Conservation (phyloP, 2,113 vertebrate species). For the Syngnathus scovelli region DNA sequence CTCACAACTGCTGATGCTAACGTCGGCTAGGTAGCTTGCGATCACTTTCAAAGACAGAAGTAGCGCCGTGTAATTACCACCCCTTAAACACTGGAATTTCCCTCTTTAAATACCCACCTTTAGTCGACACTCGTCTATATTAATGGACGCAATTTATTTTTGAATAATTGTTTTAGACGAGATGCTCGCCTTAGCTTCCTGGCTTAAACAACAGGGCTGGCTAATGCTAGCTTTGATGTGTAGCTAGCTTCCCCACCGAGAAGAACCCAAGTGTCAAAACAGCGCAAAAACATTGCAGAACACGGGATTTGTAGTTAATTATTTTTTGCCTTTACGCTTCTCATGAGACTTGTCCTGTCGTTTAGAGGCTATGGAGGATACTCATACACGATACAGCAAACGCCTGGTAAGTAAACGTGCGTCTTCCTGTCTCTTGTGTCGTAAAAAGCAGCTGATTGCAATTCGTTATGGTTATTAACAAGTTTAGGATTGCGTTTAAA, state of each 20-base stretch:
- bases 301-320: background rate
- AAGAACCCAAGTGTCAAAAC: constrained; percentile 8
- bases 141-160: background rate
- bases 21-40: constrained; percentile 27
- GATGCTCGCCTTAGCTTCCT: constrained; percentile 33
- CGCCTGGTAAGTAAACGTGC: constrained; percentile 82
- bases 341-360: constrained; percentile 14
- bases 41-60: constrained; percentile 40
- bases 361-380: constrained; percentile 76
- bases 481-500: background rate
- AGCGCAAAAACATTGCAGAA: background rate
- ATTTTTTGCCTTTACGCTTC: background rate
- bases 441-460: background rate
- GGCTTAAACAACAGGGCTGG: constrained; percentile 32
- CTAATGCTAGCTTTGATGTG: constrained; percentile 26
- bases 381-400: constrained; percentile 89
- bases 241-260: constrained; percentile 7
- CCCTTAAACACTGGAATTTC: background rate
- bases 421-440: constrained; percentile 11
- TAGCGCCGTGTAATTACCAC: background rate
- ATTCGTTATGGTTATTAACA: background rate
- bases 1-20: constrained; percentile 52
- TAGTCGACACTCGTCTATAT: background rate
- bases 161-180: constrained; percentile 12
- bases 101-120: background rate